phyloP scores from a whole-genome alignment of 2,113 vertebrate genomes.

The Lepus timidus region DNA sequence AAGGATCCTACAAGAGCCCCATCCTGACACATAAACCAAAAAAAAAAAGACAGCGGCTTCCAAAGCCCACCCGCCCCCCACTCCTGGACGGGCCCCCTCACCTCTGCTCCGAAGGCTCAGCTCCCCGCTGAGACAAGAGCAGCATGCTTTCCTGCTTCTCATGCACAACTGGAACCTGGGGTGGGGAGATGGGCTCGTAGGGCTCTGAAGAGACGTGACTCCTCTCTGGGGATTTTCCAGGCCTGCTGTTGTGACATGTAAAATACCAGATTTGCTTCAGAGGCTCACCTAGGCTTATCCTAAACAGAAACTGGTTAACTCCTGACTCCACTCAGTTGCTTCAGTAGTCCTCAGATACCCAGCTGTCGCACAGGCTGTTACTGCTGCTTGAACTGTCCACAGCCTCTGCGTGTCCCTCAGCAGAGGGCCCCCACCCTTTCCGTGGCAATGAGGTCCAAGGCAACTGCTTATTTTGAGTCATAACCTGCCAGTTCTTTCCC shows the following conservation, averaged over 20 bases:
- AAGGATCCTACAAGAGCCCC: not conserved
- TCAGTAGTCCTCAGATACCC: not conserved
- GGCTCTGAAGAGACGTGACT: conserved; percentile 92
- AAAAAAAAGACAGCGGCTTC: not conserved
- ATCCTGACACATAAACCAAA: not conserved
- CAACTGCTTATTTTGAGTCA: not conserved
- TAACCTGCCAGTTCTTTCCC: not conserved
- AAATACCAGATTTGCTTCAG: conserved; percentile 2
- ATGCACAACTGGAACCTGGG: conserved; percentile 92
- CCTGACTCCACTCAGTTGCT: not conserved
- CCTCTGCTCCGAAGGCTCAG: conserved; percentile 95
- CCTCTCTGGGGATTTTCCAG: conserved; percentile 97
- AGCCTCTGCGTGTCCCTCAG: no score
- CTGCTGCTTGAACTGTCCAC: not conserved
- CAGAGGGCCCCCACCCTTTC: not conserved
- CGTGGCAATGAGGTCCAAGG: not conserved
- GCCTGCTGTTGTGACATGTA: conserved; percentile 86
- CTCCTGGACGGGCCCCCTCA: conserved; percentile 73
- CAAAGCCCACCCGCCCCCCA: conserved; percentile 69
- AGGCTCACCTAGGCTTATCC: not conserved
- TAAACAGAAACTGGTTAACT: not conserved
- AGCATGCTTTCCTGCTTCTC: conserved; percentile 94
- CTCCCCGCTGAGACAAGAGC: conserved; percentile 90
- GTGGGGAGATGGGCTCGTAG: conserved; percentile 98
- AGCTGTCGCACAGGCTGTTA: not conserved